These are phyloP conservation scores for Heteronetta atricapilla DNA, from an alignment of 2,113 vertebrate genomes.

Conservation along the genomic window DNA sequence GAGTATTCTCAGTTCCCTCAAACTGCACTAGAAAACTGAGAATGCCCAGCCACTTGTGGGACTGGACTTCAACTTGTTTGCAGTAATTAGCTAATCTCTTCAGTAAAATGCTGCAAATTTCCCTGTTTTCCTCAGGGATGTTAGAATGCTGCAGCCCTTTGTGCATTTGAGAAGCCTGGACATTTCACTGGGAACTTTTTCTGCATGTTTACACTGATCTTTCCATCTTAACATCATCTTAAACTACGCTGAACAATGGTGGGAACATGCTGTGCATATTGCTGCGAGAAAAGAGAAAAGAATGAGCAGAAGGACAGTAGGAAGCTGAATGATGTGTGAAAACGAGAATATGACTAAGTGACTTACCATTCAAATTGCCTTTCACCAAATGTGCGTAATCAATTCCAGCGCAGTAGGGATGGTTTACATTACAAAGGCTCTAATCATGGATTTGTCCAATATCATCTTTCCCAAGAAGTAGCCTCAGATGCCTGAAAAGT, in stretches of 20 bases:
- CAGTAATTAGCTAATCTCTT: not conserved
- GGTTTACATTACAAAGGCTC: constrained; percentile 74
- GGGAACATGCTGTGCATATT: constrained; percentile 52
- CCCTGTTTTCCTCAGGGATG: not conserved
- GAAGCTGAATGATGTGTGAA: constrained; percentile 72
- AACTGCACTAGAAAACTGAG: not conserved
- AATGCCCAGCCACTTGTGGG: not conserved
- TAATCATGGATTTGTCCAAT: constrained; percentile 73
- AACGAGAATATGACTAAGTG: constrained; percentile 73
- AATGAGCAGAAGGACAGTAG: constrained; percentile 69
- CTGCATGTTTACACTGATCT: constrained; percentile 46
- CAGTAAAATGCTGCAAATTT: not conserved
- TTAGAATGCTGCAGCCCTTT: not conserved
- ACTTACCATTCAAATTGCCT: constrained; percentile 71
- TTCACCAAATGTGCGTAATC: constrained; percentile 70
- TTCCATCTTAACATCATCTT: constrained; percentile 62
- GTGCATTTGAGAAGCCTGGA: constrained; percentile 20
- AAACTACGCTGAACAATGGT: constrained; percentile 53
- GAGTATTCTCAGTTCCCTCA: not conserved
- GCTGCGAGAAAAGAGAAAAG: constrained; percentile 41
- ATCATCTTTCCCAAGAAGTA: constrained; percentile 72
- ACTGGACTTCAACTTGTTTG: not conserved
- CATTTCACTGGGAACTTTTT: constrained; percentile 47
- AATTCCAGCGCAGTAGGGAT: constrained; percentile 71
- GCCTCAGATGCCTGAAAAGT: constrained; percentile 58